A percentile compares a stretch with the other conserved stretches of the same genome.
These are phyloP conservation scores for Blomia tropicalis DNA, from an alignment of 2,888 invertebrate genomes.

Conservation along the genomic window DNA sequence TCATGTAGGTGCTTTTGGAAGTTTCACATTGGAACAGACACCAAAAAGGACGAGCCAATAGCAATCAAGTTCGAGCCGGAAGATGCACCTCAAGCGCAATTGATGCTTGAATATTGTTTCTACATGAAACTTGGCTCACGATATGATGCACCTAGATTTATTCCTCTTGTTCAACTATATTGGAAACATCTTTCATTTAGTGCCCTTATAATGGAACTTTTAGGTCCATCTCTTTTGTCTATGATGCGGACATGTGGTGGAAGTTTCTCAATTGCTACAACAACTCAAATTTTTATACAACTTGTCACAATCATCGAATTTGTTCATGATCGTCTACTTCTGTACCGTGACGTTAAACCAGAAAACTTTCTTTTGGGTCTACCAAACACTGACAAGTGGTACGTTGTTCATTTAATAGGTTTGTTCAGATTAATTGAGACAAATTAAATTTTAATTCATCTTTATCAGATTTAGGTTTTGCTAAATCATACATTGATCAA, in stretches of 20 bases:
- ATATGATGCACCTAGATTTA: neutral
- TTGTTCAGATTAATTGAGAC: neutral
- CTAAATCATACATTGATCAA: conserved; percentile 10
- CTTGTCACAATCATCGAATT: conserved; percentile 18
- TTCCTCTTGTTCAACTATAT: conserved; percentile 1
- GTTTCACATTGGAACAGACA: neutral
- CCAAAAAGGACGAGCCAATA: neutral
- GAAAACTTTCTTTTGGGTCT: conserved; percentile 22
- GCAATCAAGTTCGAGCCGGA: neutral
- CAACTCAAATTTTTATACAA: conserved; percentile 2
- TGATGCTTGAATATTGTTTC: neutral
- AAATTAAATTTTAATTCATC: neutral
- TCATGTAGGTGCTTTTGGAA: neutral
- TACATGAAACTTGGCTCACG: neutral
- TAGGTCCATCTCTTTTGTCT: conserved; percentile 5
- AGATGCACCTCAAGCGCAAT: neutral
- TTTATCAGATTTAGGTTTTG: conserved; percentile 11
- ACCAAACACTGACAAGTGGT: neutral
- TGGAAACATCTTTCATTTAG: neutral
- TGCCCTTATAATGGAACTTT: neutral
- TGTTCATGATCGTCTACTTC: conserved; percentile 1
- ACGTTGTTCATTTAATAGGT: conserved; percentile 14
- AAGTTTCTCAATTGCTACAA: conserved; percentile 3
- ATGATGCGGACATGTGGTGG: neutral
- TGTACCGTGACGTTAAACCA: conserved; percentile 22